Conservation (phyloP, 2,888 invertebrate genomes). For the Athalia circularis region DNA sequence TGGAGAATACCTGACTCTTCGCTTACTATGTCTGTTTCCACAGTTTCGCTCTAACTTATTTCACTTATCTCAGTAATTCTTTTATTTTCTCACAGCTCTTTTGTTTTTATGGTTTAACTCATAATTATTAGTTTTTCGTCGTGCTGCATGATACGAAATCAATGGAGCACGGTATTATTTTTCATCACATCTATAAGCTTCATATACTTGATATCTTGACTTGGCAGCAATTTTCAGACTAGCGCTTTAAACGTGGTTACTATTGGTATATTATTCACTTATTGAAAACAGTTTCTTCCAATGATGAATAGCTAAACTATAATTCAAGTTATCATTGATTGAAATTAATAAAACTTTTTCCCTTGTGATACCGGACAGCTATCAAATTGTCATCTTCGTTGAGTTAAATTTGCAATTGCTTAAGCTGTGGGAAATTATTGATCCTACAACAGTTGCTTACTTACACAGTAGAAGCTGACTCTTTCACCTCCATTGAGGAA, state of each 20-base stretch:
- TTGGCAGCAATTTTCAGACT: background rate
- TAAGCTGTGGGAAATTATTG: background rate
- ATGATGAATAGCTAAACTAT: background rate
- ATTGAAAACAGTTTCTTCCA: background rate
- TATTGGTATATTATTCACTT: slow-evolving; percentile 16
- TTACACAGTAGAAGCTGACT: too few species aligned
- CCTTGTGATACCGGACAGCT: background rate
- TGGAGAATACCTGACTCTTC: slow-evolving; percentile 76
- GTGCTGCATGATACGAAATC: background rate
- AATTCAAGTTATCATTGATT: background rate
- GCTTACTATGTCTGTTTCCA: slow-evolving; percentile 75
- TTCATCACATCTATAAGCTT: slow-evolving; percentile 46
- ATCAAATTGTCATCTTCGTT: background rate
- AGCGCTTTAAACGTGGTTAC: slow-evolving; percentile 11
- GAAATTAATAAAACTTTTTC: background rate
- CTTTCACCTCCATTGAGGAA: too few species aligned
- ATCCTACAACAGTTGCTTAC: background rate
- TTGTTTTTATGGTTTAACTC: background rate
- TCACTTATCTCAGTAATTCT: slow-evolving; percentile 58
- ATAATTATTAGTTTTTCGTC: slow-evolving; percentile 35
- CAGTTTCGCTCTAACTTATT: slow-evolving; percentile 72
- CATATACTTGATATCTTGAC: background rate
- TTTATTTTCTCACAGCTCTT: slow-evolving; percentile 47
- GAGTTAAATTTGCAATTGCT: background rate
- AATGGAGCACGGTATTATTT: slow-evolving; percentile 54